Conservation (phyloP, 2,113 vertebrate species). For the Lepus europaeus region DNA sequence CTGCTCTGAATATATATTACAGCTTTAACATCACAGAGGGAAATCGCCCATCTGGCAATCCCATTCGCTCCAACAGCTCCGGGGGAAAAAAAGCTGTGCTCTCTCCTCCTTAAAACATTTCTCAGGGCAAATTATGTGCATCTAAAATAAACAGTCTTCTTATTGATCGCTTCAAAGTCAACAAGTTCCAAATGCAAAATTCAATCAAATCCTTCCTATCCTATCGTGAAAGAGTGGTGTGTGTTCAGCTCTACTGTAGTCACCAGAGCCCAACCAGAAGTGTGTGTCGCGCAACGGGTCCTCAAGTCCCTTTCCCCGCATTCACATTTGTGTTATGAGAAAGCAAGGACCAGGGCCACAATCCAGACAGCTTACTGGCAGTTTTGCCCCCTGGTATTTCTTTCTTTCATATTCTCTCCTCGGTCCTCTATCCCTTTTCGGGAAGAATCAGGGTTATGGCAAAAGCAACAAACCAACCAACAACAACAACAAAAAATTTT, state of each 20-base stretch:
- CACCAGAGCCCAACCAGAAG: slow-evolving; percentile 85
- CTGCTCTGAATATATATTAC: slow-evolving; percentile 97
- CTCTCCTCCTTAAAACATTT: slow-evolving; percentile 91
- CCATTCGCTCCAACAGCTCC: slow-evolving; percentile 92
- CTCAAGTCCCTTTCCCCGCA: slow-evolving; percentile 80
- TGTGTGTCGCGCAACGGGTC: slow-evolving; percentile 75
- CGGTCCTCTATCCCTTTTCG: slow-evolving; percentile 74
- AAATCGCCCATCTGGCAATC: slow-evolving; percentile 94
- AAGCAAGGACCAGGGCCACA: slow-evolving; percentile 81
- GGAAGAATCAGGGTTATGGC: background rate
- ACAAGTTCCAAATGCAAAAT: slow-evolving; percentile 92
- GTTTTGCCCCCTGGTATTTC: slow-evolving; percentile 77
- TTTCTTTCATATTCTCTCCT: slow-evolving; percentile 73
- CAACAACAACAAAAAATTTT: slow-evolving; percentile 60
- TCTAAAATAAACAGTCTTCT: slow-evolving; percentile 92
- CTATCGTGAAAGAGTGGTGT: slow-evolving; percentile 80
- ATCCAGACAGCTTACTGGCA: slow-evolving; percentile 74
- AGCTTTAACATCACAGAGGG: slow-evolving; percentile 94
- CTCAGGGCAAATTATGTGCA: slow-evolving; percentile 92
- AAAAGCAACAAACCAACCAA: slow-evolving; percentile 36
- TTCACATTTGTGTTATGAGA: slow-evolving; percentile 86
- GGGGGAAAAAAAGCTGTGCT: slow-evolving; percentile 86
- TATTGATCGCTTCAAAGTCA: slow-evolving; percentile 91
- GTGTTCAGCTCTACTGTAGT: slow-evolving; percentile 82
- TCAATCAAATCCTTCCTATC: slow-evolving; percentile 86